Evolutionary conservation across 2,797 vertebrate genomes (phyloP), one percentile per base, ranked within the genome.

Genomic region (Micrastur ruficollis): DNA sequence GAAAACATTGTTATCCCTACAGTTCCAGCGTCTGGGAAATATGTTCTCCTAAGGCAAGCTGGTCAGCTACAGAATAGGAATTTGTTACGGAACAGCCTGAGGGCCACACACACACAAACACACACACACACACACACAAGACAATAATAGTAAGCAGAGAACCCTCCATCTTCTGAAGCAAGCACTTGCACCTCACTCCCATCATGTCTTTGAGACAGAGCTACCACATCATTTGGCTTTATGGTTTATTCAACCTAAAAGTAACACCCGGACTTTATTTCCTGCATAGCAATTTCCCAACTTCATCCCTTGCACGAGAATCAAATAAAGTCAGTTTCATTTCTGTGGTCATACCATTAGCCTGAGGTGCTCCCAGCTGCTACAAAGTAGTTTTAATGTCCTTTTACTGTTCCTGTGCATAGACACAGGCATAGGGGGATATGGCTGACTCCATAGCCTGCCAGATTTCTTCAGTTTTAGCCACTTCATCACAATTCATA

Each of bases 251-350:
- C 84, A 80, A 36, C 63, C 56, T 61, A 80, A 66, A 92, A 89
- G 66, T 70, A 91, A 87, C 90, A 97, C 95, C 86, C 92, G 94
- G 76, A 81, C 34, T 86, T 92, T 82, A 92, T 87, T 93, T 92
- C 89, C 90, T 56, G 59, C 27, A 63, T 1, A 82, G 78, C 8
- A 47, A 95, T 80, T 91, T 95, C 80, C 80, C 81, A 95, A 34
- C 46, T 56, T 83, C 93, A 90, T 87, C 59, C 75, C 80, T 91
- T 71, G 36, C 55, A 92, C 21, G 3, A 73, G 78, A 89, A 85
- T 23, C 75, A 80, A 84, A 85, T 23, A 61, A 73, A 92, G 71
- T n/a, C 6, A 6, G 47, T 92, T 91, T 89, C 55, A 67, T 46
- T 89, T 80, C 67, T 50, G 52, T 56, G 74, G 90, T 52, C 84